Evolutionary conservation across 2,888 invertebrate species (phyloP).

Genomic region (Xestia sexstrigata): DNA sequence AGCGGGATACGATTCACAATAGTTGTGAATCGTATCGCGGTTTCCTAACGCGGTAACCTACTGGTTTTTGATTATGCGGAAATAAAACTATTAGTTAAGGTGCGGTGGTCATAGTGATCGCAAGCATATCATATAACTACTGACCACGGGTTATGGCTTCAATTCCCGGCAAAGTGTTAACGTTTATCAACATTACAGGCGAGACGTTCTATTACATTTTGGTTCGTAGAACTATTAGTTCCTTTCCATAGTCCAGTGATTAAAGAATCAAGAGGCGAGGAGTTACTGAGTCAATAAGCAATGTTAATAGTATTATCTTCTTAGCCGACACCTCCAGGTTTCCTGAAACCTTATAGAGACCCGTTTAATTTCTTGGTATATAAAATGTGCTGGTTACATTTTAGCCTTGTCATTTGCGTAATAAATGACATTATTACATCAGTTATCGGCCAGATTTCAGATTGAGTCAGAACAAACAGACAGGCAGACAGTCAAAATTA

Average conservation of each 20-base stretch:
- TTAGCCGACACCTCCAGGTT: slow-evolving; percentile 43
- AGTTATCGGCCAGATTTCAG: no score
- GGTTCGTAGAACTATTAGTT: neutral
- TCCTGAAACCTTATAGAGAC: slow-evolving; percentile 51
- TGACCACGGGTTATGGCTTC: neutral
- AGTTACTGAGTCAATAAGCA: slow-evolving; percentile 8
- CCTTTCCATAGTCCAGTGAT: neutral
- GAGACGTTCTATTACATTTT: neutral
- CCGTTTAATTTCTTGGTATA: neutral
- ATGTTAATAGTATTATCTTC: slow-evolving; percentile 37
- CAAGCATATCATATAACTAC: neutral
- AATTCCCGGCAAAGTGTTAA: no score
- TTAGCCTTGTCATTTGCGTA: slow-evolving; percentile 20
- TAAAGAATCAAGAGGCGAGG: neutral
- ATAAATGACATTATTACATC: neutral
- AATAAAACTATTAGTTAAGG: slow-evolving; percentile 3
- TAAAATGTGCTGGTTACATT: slow-evolving; percentile 4
- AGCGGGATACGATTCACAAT: neutral
- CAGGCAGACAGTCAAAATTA: no score
- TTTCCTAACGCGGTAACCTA: no score
- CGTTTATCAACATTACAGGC: no score
- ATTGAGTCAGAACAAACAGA: no score
- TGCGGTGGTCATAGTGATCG: neutral
- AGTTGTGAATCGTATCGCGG: no score
- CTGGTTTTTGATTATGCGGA: slow-evolving; percentile 11